phyloP scores from a whole-genome alignment of 92 coral and sea anemone species.

The Porites divaricata region DNA sequence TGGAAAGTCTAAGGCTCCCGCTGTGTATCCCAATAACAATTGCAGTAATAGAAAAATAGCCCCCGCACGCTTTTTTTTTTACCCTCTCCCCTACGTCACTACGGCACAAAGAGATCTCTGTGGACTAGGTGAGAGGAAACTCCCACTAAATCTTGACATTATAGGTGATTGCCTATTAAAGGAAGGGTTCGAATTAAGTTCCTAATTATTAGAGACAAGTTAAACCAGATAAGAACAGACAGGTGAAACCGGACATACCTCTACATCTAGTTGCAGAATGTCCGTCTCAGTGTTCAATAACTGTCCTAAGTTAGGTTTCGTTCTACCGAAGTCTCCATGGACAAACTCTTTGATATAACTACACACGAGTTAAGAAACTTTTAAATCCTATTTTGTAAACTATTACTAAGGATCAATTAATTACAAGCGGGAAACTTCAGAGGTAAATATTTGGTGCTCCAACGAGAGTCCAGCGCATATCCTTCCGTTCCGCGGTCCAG shows the following conservation, averaged over 20 bases:
- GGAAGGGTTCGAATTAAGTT: too few species aligned
- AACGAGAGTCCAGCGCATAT: neutral
- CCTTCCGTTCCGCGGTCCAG: neutral
- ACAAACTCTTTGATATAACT: conserved; percentile 99
- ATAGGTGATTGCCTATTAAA: too few species aligned
- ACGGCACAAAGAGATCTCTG: too few species aligned
- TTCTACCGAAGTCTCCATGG: conserved; percentile 98
- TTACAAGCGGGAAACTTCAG: neutral
- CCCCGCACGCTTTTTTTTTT: too few species aligned
- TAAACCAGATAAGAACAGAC: too few species aligned
- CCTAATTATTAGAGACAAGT: too few species aligned
- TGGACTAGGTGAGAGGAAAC: too few species aligned
- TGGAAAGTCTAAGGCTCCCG: too few species aligned
- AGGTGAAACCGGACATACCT: conserved; percentile 46
- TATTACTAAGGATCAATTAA: neutral
- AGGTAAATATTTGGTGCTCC: neutral
- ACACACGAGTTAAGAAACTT: conserved; percentile 28
- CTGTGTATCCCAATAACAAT: too few species aligned
- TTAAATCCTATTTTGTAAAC: neutral
- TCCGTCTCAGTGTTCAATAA: conserved; percentile 83
- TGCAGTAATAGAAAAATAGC: too few species aligned
- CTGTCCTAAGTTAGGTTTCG: conserved; percentile 83
- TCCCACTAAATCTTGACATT: too few species aligned
- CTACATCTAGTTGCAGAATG: conserved; percentile 93
- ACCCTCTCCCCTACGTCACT: too few species aligned